Evolutionary conservation across 2,797 vertebrate species (phyloP).

Genomic region (Anas capensis): DNA sequence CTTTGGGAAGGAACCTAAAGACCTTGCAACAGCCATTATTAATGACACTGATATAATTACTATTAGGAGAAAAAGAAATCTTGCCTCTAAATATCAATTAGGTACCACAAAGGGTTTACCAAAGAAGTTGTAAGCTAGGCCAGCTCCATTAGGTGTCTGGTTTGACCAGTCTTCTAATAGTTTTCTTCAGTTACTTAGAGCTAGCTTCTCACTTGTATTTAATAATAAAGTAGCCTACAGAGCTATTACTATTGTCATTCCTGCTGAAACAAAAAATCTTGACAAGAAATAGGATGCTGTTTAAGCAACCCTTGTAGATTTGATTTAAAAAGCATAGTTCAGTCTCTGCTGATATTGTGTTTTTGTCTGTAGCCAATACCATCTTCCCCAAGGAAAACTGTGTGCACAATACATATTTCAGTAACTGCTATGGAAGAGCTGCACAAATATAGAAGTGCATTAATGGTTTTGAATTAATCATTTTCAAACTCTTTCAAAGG

Average conservation of each 20-base stretch:
- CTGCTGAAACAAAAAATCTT: slow-evolving; percentile 24
- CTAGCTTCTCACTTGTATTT: slow-evolving; percentile 59
- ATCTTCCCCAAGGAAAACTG: slow-evolving; percentile 5
- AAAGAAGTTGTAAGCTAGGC: slow-evolving; percentile 34
- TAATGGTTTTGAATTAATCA: neutral
- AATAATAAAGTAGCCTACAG: slow-evolving; percentile 49
- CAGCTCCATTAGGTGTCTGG: slow-evolving; percentile 54
- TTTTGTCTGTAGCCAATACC: neutral
- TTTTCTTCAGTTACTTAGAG: slow-evolving; percentile 70
- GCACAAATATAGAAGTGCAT: neutral
- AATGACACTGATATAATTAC: slow-evolving; percentile 72
- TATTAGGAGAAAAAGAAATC: slow-evolving; percentile 65
- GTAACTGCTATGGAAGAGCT: neutral
- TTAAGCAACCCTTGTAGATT: slow-evolving; percentile 42
- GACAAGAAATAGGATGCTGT: neutral
- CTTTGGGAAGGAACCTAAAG: slow-evolving; percentile 46
- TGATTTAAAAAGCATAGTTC: neutral
- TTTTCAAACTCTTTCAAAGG: neutral
- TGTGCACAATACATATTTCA: neutral
- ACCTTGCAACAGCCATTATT: slow-evolving; percentile 66
- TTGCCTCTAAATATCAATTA: slow-evolving; percentile 72
- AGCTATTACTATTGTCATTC: slow-evolving; percentile 30
- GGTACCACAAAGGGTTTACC: slow-evolving; percentile 61
- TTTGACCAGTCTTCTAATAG: slow-evolving; percentile 59
- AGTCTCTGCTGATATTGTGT: neutral